phyloP scores from a whole-genome alignment of 2,113 vertebrate species.

The Argyrosomus japonicus region DNA sequence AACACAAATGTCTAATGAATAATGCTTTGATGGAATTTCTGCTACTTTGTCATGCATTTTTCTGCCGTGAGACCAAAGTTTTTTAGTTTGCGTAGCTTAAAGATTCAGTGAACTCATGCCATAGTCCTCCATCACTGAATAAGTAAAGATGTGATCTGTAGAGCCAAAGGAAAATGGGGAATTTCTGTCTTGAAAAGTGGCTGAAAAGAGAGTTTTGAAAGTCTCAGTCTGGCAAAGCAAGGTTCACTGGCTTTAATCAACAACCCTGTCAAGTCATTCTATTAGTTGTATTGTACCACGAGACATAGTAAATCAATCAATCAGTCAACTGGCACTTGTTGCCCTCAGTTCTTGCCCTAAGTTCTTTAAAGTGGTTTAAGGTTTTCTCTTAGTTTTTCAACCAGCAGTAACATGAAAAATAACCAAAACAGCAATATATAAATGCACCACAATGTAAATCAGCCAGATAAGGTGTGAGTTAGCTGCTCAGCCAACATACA shows the following conservation, averaged over 20 bases:
- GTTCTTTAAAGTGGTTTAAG: background rate
- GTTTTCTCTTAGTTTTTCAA: background rate
- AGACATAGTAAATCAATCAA: background rate
- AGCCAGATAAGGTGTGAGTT: conserved; percentile 7
- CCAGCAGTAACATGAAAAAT: background rate
- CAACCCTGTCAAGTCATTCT: background rate
- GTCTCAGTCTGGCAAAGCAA: background rate
- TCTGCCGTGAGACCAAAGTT: background rate
- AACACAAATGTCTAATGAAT: background rate
- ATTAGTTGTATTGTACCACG: background rate
- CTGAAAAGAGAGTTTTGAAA: background rate
- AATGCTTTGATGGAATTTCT: background rate
- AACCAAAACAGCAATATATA: background rate
- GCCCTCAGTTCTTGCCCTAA: background rate
- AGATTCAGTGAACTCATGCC: background rate
- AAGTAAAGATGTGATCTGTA: background rate
- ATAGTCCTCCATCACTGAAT: background rate
- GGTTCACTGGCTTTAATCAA: background rate
- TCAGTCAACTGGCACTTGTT: background rate
- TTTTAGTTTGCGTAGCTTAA: background rate
- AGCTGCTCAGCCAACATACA: conserved; percentile 27
- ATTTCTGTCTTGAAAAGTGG: background rate
- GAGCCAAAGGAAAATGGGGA: background rate
- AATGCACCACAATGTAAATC: background rate
- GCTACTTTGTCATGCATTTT: background rate